Evolutionary conservation across 2,888 invertebrate species (phyloP), one percentile per base, ranked within the genome.

Genomic region (Scaptomyza parva): DNA sequence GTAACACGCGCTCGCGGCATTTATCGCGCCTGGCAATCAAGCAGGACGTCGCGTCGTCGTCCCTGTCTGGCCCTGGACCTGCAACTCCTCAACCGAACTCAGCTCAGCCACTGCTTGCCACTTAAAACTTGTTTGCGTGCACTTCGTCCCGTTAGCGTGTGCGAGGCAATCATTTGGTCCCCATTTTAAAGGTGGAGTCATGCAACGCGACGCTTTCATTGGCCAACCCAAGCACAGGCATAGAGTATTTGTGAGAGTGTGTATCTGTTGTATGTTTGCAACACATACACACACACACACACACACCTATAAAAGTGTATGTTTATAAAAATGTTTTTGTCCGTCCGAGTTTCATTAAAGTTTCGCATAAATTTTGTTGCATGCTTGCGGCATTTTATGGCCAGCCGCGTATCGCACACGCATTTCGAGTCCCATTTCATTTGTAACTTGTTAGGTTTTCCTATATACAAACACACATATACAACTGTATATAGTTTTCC

Each of bases 331-430:
- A 39, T 40, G 41, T 45, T 51, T 45, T 14, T 52, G 50, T 70
- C 59, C 62, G 63, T 72, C 69, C 79, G 78, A 63, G 65, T 71
- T 70, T 82, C 81, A 78, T 88, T 88, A 79, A 67, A 73, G 84
- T 68, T 79, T 81, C 84, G 76, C 88, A 87, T 88, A 88, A 88
- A 87, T 87, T 86, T 88, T 88, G 88, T 88, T 88, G 88, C 88
- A 88, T 87, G 87, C 70, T 76, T 70, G 70, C 45, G 67, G 53
- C 73, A 51, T 73, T 84, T 82, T 78, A 82, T 74, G 73, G 67
- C 68, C 70, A 24, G 24, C 50, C 67, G 62, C 65, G 75, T 81
- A 86, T 86, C 84, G 78, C 84, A 70, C 85, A 78, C 81, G 76
- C 78, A 75, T 59, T 83, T 75, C 66, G 72, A 67, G 65, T 77